phyloP scores from a whole-genome alignment of 2,797 vertebrate genomes.

The Staurois parvus region DNA sequence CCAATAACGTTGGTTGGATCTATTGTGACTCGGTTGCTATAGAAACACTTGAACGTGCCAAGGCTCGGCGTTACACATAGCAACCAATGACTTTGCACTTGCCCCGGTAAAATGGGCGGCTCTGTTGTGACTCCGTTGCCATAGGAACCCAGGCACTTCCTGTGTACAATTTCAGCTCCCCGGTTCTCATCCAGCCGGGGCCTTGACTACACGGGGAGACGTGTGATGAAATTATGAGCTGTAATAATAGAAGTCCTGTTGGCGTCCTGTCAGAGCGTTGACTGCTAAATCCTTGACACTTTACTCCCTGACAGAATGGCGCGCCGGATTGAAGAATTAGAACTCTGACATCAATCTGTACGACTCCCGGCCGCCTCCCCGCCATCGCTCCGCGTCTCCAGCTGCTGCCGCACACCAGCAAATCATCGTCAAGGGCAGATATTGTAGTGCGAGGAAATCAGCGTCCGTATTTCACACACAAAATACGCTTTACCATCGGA shows the following conservation, averaged over 20 bases:
- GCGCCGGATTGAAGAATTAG: slow-evolving; percentile 56
- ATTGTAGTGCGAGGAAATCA: slow-evolving; percentile 52
- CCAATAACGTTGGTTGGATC: too few species aligned
- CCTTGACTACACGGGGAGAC: slow-evolving; percentile 15
- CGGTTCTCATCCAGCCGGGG: not conserved
- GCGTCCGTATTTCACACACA: slow-evolving; percentile 47
- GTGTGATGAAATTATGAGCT: slow-evolving; percentile 44
- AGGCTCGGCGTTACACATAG: too few species aligned
- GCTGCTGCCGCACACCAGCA: slow-evolving; percentile 39
- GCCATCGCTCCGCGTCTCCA: slow-evolving; percentile 18
- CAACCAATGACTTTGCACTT: too few species aligned
- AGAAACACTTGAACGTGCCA: too few species aligned
- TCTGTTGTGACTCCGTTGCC: too few species aligned
- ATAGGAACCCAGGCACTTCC: too few species aligned
- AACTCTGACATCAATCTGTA: slow-evolving; percentile 52
- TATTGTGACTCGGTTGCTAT: too few species aligned
- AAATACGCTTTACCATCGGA: slow-evolving; percentile 1
- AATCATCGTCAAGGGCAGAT: slow-evolving; percentile 61
- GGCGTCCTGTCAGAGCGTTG: slow-evolving; percentile 37
- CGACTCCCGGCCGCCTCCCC: slow-evolving; percentile 21
- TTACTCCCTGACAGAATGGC: slow-evolving; percentile 45
- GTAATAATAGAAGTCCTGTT: slow-evolving; percentile 35
- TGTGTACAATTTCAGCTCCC: too few species aligned
- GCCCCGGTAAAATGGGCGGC: too few species aligned
- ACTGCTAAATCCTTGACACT: slow-evolving; percentile 58